phyloP scores from a whole-genome alignment of 2,888 invertebrate species.

The Gymnoscelis rufifasciata region DNA sequence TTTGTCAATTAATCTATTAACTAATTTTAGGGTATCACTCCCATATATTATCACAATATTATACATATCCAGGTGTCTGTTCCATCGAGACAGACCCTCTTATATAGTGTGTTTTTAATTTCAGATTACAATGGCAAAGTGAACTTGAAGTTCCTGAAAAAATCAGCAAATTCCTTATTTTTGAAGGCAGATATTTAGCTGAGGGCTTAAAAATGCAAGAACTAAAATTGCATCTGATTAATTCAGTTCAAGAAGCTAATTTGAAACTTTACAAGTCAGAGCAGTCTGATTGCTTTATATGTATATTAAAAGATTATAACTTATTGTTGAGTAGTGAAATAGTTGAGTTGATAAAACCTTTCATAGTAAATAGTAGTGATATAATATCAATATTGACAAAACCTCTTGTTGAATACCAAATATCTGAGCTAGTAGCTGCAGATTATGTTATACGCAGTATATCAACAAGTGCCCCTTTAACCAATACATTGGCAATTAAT shows the following conservation, averaged over 20 bases:
- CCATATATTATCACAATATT: too few relatives aligned
- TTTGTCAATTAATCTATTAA: too few relatives aligned
- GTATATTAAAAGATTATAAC: slow-evolving; percentile 57
- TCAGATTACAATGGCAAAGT: slow-evolving; percentile 56
- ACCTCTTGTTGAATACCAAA: slow-evolving; percentile 61
- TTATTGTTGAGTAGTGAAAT: slow-evolving; percentile 60
- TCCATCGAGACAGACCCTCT: too few relatives aligned
- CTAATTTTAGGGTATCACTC: too few relatives aligned
- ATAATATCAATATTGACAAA: slow-evolving; percentile 57
- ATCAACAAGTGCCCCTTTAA: slow-evolving; percentile 36
- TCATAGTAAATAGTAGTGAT: slow-evolving; percentile 45
- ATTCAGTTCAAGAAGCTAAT: slow-evolving; percentile 49
- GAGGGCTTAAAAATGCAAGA: slow-evolving; percentile 46
- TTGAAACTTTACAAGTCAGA: slow-evolving; percentile 50
- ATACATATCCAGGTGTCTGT: too few relatives aligned
- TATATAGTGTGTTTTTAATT: slow-evolving; percentile 4
- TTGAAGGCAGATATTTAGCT: slow-evolving; percentile 63
- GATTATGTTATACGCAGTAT: slow-evolving; percentile 53
- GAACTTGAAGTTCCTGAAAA: slow-evolving; percentile 34
- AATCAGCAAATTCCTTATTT: slow-evolving; percentile 52
- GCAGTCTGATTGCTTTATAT: slow-evolving; percentile 46
- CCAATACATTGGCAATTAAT: slow-evolving; percentile 29
- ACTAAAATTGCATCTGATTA: slow-evolving; percentile 41
- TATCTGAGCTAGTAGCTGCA: slow-evolving; percentile 33
- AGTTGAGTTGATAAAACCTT: slow-evolving; percentile 50